phyloP scores from a whole-genome alignment of 2,113 vertebrate genomes.

The Pao palembangensis region DNA sequence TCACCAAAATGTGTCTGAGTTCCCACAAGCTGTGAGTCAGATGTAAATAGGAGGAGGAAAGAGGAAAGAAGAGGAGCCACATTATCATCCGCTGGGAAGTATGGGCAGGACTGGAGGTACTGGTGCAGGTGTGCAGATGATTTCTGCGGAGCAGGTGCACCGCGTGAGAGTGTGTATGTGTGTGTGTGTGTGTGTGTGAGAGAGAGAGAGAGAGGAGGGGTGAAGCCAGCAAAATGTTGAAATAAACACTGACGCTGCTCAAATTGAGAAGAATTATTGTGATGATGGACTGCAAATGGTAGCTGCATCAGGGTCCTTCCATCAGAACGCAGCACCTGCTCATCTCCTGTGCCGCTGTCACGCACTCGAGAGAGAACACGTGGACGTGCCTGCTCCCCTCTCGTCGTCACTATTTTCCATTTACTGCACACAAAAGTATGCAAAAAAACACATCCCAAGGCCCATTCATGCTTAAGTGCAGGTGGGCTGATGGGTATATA shows the following conservation, averaged over 20 bases:
- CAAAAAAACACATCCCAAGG: slow-evolving; percentile 8
- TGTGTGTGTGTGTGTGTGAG: slow-evolving; percentile 27
- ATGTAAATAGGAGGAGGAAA: slow-evolving; percentile 62
- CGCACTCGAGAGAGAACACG: slow-evolving; percentile 35
- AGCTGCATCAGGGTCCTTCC: slow-evolving; percentile 58
- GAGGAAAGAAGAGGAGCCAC: slow-evolving; percentile 31
- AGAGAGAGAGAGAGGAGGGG: slow-evolving; percentile 11
- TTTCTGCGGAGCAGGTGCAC: slow-evolving; percentile 63
- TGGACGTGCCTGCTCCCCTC: slow-evolving; percentile 5
- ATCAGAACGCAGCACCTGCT: slow-evolving; percentile 66
- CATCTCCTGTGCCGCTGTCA: slow-evolving; percentile 31
- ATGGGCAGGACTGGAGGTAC: slow-evolving; percentile 51
- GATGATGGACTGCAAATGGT: slow-evolving; percentile 67
- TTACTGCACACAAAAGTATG: too few relatives aligned
- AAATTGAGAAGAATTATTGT: slow-evolving; percentile 59
- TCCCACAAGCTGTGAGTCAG: slow-evolving; percentile 59
- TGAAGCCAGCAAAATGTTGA: slow-evolving; percentile 51
- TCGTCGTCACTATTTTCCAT: neutral
- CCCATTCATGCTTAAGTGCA: slow-evolving; percentile 28
- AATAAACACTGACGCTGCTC: slow-evolving; percentile 58
- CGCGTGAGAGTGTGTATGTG: slow-evolving; percentile 12
- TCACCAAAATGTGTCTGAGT: slow-evolving; percentile 61
- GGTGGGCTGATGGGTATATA: slow-evolving; percentile 57
- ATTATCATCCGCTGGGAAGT: slow-evolving; percentile 45
- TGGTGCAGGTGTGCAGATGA: slow-evolving; percentile 73